Base-by-base conservation (phyloP, 1,140 invertebrate genomes). In the Drosophila ambigua region DNA sequence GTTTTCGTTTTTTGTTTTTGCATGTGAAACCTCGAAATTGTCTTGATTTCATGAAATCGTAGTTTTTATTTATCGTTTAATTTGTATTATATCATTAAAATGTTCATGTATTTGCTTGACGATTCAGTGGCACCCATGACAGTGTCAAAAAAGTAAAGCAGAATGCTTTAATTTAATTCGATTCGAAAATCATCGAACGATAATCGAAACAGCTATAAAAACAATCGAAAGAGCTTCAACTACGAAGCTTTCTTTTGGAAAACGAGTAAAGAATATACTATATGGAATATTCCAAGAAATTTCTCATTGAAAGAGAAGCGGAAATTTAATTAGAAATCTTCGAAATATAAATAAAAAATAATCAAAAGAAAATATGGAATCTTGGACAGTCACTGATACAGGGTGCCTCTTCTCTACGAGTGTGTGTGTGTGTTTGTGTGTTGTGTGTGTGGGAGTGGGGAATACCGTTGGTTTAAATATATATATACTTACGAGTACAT, bases 1-100 rank as follows among this genome's bases (percentile, higher is more conserved):
- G 23, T 62, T 72, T 71, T 68, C 67, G 50, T 48, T 44, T 43
- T 66, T 69, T 69, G 60, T 54, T 79, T 69, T 64, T 85, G 84
- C 77, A 87, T 75, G 72, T 87, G 82, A 87, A 87, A 87, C 82
- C 82, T 87, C 68, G 83, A 88, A 87, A 87, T 87, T 87, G 82
- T 87, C 82, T 76, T 87, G 82, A 76, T 88, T 87, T 87, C 72
- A 82, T 87, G 83, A 87, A 87, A 88, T 83, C 75, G 69, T 79
- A 72, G 66, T 72, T 74, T 69, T 79, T 52, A 58, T 49, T 63
- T 59, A 57, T 39, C 35, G 35, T 39, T 67, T 28, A 28, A 43
- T 61, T 61, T 55, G 61, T 60, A 72, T 69, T 66, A 72, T 61
- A 45, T 24, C 41, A 23, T 44, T 71, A 59, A 35, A 61, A 54